Percentiles rank a stretch among this genome's conserved stretches.
Conservation (phyloP, 2,113 vertebrate species). For the Indicator maculatus region DNA sequence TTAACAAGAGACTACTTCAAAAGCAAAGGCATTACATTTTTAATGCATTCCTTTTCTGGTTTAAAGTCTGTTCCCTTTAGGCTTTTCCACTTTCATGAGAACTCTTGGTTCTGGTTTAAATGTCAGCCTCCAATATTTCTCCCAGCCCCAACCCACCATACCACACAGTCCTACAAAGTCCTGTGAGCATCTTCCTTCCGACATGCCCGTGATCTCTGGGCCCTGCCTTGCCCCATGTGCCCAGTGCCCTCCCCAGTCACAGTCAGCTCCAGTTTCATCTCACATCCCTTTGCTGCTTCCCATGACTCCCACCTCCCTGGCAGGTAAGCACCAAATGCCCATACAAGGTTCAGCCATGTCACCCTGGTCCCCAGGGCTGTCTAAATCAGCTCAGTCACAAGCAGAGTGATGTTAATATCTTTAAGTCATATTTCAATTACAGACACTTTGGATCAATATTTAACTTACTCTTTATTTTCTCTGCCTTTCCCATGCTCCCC, state of each 20-base stretch:
- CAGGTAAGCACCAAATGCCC: neutral
- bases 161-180: neutral
- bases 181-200: neutral
- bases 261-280: neutral
- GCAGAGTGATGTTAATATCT: neutral
- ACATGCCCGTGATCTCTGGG: neutral
- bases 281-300: neutral
- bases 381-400: neutral
- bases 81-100: neutral
- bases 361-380: neutral
- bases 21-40: constrained; percentile 30
- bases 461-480: neutral
- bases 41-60: neutral
- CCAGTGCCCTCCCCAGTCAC: neutral
- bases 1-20: constrained; percentile 4
- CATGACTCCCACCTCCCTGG: neutral
- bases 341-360: rapidly evolving
- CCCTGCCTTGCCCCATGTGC: neutral
- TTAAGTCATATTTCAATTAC: neutral
- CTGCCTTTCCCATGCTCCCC: neutral
- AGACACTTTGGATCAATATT: neutral
- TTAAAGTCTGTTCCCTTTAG: constrained; percentile 11
- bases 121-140: neutral
- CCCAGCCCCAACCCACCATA: neutral
- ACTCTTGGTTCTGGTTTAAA: neutral